Evolutionary conservation across 1,140 invertebrate genomes (phyloP).

Genomic region (Drosophila pseudoananassae): DNA sequence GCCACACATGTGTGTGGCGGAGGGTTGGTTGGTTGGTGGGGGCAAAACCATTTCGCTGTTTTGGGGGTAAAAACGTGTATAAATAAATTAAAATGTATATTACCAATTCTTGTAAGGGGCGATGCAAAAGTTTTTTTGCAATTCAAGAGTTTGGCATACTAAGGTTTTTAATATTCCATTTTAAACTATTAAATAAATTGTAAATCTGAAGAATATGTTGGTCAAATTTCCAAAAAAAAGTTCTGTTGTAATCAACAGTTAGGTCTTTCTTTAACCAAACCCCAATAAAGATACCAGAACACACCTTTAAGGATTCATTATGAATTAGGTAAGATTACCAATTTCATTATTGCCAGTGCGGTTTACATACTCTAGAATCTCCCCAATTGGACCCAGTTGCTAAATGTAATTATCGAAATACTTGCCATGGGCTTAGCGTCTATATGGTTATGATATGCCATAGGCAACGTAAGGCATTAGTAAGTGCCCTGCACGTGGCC

Average conservation of each 20-base stretch:
- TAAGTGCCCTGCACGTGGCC: conserved; percentile 59
- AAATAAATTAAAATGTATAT: conserved; percentile 76
- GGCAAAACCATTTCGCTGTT: conserved; percentile 54
- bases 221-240: not conserved
- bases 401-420: conserved; percentile 79
- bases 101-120: conserved; percentile 9
- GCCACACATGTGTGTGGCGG: conserved; percentile 63
- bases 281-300: not conserved
- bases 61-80: conserved; percentile 57
- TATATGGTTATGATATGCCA: conserved; percentile 26
- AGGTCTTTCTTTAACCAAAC: too few relatives aligned
- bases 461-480: conserved; percentile 15
- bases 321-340: too few relatives aligned
- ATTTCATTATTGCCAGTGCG: not conserved
- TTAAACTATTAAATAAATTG: not conserved
- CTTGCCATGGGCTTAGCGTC: conserved; percentile 42
- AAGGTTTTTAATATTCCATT: not conserved
- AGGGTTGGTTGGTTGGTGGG: conserved; percentile 10
- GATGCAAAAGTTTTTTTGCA: conserved; percentile 16
- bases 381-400: conserved; percentile 46
- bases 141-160: not conserved
- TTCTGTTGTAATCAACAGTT: not conserved
- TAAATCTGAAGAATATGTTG: not conserved
- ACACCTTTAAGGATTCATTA: too few relatives aligned
- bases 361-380: not conserved